phyloP scores from a whole-genome alignment of 2,888 invertebrate genomes.

The Diarsia dahlii region DNA sequence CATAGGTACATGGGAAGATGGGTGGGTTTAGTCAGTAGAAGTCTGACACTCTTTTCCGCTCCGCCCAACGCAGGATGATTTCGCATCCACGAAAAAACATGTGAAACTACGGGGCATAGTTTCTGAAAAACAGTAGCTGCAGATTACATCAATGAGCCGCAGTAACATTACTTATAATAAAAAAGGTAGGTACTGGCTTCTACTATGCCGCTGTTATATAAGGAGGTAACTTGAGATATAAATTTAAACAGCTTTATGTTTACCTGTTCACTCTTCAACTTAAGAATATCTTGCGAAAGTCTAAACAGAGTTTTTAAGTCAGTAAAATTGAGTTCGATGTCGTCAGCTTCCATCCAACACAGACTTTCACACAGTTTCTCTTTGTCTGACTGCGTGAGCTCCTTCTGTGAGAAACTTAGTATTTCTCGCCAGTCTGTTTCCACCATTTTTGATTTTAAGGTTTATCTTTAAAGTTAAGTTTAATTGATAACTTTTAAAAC shows the following conservation, averaged over 20 bases:
- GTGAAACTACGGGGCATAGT: too few relatives aligned
- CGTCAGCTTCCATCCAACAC: slow-evolving; percentile 91
- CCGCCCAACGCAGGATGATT: too few relatives aligned
- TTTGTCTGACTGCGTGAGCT: slow-evolving; percentile 91
- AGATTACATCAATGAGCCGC: too few relatives aligned
- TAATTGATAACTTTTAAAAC: slow-evolving; percentile 18
- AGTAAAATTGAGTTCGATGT: slow-evolving; percentile 89
- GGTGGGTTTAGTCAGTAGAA: too few relatives aligned
- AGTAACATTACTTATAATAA: neutral
- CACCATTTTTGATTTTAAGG: slow-evolving; percentile 73
- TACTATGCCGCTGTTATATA: neutral
- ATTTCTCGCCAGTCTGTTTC: slow-evolving; percentile 92
- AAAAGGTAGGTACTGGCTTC: neutral
- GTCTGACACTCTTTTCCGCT: too few relatives aligned
- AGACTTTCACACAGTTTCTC: slow-evolving; percentile 92
- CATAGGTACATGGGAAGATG: too few relatives aligned
- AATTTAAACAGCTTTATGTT: slow-evolving; percentile 22
- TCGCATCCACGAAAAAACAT: too few relatives aligned
- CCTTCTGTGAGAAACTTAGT: slow-evolving; percentile 88
- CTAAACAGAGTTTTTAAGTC: slow-evolving; percentile 91
- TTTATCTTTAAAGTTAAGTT: slow-evolving; percentile 25
- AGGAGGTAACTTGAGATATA: too few relatives aligned
- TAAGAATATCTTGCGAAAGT: slow-evolving; percentile 92
- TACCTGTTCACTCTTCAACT: slow-evolving; percentile 93
- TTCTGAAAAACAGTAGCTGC: neutral